Base-by-base conservation (phyloP, 1,140 invertebrate species). In the Drosophila parabipectinata region DNA sequence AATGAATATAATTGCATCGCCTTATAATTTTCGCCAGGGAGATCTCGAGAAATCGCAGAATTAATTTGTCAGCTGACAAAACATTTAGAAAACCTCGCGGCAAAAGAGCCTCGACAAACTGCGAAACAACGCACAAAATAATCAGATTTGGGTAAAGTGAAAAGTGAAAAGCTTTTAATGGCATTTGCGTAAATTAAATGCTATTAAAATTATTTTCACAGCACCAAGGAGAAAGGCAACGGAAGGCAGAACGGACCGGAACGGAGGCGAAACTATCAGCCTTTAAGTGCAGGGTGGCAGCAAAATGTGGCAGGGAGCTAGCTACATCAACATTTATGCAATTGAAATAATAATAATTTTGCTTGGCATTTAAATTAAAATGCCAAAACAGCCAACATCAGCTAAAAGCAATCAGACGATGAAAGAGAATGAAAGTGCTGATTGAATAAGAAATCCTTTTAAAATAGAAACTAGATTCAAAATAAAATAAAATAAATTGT, bases 141-240 rank as follows among this genome's bases (percentile, higher is more conserved):
- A 85, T 85, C 81, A 54, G 81, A 85, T 85, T 85, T 87, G 81
- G 77, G 55, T 54, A 54, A 55, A 74, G 52, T 59, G 72, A 68
- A 77, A 78, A 77, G 81, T 69, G 72, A 80, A 85, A 85, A 87
- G 81, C 81, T 85, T 85, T 85, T 85, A 85, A 87, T 85, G 84
- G 82, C 77, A 87, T 73, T 85, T 81, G 73, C 83, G 71, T 77
- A 81, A 85, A 85, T 87, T 87, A 87, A 85, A 85, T 85, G 77
- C 68, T 79, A 81, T 85, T 87, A 85, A 81, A 85, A 85, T 85
- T 87, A 85, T 85, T 85, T 85, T 85, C 81, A 81, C 69, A 76
- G 80, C 76, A 28, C 39, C 4, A 15, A 6, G 34, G 14, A 41
- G 8, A 30, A 77, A 47, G 62, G 50, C 41, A 12, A 12, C 34